Conservation (phyloP, 2,888 invertebrate genomes). For the Octodonta nipae region DNA sequence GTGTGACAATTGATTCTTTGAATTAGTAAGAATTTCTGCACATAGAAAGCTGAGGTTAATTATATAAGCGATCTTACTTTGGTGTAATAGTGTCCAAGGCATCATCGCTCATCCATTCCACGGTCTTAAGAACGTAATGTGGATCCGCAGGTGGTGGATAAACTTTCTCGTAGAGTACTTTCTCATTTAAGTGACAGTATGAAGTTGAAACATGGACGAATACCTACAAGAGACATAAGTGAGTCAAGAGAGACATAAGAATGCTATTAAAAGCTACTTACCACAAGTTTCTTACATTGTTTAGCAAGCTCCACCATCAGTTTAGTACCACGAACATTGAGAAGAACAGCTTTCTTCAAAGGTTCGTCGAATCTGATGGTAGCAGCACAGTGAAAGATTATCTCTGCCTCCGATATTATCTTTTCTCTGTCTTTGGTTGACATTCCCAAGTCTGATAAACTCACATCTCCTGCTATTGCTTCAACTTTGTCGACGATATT, state of each 20-base stretch:
- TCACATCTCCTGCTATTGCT: slow-evolving; percentile 62
- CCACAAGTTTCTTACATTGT: slow-evolving; percentile 60
- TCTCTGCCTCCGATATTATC: slow-evolving; percentile 54
- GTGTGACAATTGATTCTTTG: no score
- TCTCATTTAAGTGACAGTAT: slow-evolving; percentile 78
- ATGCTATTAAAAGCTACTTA: no score
- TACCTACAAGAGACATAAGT: slow-evolving; percentile 42
- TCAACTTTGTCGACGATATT: slow-evolving; percentile 52
- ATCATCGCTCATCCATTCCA: slow-evolving; percentile 68
- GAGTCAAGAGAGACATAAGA: no score
- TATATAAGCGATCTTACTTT: slow-evolving; percentile 34
- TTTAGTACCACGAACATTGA: slow-evolving; percentile 87
- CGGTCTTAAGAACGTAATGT: slow-evolving; percentile 57
- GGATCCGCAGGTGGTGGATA: slow-evolving; percentile 75
- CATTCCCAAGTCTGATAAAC: slow-evolving; percentile 53
- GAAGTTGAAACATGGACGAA: slow-evolving; percentile 77
- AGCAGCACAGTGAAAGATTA: slow-evolving; percentile 75
- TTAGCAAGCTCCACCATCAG: slow-evolving; percentile 72
- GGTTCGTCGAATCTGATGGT: slow-evolving; percentile 80
- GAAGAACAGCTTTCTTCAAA: slow-evolving; percentile 72
- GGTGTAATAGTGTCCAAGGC: slow-evolving; percentile 50
- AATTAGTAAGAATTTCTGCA: no score
- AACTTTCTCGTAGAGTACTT: slow-evolving; percentile 66
- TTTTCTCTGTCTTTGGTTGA: slow-evolving; percentile 49
- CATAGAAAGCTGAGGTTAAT: no score